phyloP scores from a whole-genome alignment of 2,113 vertebrate genomes.

The Sisor rabdophorus region DNA sequence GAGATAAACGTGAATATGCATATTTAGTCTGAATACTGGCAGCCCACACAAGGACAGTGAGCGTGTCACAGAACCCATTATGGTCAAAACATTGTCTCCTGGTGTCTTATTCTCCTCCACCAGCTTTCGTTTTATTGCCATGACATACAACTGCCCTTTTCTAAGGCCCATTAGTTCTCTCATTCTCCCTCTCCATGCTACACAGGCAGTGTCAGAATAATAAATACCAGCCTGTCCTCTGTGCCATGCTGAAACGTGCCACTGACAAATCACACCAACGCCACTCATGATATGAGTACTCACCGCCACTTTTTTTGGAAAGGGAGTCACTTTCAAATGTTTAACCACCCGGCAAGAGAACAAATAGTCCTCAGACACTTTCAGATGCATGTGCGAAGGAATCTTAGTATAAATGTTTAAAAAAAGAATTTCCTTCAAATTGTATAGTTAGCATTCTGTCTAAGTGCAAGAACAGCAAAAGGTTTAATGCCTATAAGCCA shows the following conservation, averaged over 20 bases:
- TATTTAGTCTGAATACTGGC: conserved; percentile 1
- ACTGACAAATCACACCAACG: conserved; percentile 39
- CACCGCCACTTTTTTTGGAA: background rate
- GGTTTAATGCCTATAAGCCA: no score
- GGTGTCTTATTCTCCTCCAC: conserved; percentile 42
- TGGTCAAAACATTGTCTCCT: conserved; percentile 50
- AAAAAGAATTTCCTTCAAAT: background rate
- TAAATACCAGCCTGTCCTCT: conserved; percentile 55
- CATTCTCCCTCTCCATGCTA: conserved; percentile 56
- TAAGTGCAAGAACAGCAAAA: background rate
- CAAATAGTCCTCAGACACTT: conserved; percentile 2
- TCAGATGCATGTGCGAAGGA: background rate
- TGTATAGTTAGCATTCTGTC: background rate
- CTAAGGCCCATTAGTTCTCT: conserved; percentile 61
- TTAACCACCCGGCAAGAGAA: conserved; percentile 25
- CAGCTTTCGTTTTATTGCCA: conserved; percentile 39
- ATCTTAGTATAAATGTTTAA: background rate
- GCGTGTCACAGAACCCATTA: conserved; percentile 48
- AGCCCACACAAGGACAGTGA: conserved; percentile 21
- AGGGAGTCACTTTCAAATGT: conserved; percentile 41
- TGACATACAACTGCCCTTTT: conserved; percentile 55
- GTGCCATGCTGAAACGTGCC: conserved; percentile 34
- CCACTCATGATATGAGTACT: conserved; percentile 25
- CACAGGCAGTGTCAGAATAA: conserved; percentile 49
- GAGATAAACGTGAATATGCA: conserved; percentile 19